phyloP scores from a whole-genome alignment of 2,888 invertebrate species.

The Tipula vernalis region DNA sequence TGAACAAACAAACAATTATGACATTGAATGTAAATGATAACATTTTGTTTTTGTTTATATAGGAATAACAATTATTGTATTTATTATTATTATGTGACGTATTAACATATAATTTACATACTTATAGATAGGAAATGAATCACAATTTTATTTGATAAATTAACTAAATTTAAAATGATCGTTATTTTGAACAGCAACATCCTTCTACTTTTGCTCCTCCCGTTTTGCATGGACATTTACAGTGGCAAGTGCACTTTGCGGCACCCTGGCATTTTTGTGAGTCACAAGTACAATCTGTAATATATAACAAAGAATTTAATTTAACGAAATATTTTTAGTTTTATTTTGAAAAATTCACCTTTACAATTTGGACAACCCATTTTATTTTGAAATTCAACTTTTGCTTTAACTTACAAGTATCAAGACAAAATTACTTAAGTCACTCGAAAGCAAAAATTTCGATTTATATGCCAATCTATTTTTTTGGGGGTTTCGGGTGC shows the following conservation, averaged over 20 bases:
- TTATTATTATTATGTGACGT: no score
- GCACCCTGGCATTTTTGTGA: neutral
- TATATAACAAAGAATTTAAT: neutral
- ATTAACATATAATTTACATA: no score
- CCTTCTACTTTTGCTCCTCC: neutral
- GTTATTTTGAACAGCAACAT: neutral
- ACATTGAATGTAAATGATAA: neutral
- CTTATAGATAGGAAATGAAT: no score
- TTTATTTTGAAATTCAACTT: neutral
- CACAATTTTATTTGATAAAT: no score
- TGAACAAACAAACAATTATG: neutral
- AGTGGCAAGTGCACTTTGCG: neutral
- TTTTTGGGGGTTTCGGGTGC: neutral
- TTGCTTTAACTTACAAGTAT: neutral
- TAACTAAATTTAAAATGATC: neutral
- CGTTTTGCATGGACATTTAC: neutral
- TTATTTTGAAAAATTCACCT: neutral
- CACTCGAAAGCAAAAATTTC: neutral
- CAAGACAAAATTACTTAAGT: neutral
- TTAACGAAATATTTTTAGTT: neutral
- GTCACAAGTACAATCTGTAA: neutral
- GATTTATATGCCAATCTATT: neutral
- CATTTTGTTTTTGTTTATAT: no score
- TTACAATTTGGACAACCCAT: neutral
- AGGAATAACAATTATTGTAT: no score